A percentile compares a stretch with the other conserved stretches of the same genome.
phyloP scores from a whole-genome alignment of 2,113 vertebrate species.

The Zosterops hypoxanthus region DNA sequence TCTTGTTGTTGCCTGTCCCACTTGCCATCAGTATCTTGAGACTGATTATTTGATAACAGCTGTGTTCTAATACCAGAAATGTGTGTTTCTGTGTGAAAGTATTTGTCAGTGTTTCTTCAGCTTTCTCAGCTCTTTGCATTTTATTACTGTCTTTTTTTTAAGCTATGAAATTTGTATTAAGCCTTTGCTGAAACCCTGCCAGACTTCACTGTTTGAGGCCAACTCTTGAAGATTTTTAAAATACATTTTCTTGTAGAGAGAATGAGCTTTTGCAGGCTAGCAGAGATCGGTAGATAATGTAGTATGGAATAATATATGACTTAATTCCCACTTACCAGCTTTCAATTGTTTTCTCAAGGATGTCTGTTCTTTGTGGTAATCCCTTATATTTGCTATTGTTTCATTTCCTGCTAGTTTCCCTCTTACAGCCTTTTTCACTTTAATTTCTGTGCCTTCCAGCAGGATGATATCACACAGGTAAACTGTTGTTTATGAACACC shows the following conservation, averaged over 20 bases:
- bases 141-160: not conserved
- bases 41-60: not conserved
- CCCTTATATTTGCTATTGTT: constrained; percentile 53
- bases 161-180: not conserved
- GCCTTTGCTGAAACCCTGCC: not conserved
- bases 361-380: constrained; percentile 37
- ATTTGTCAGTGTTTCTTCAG: not conserved
- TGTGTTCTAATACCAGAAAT: not conserved
- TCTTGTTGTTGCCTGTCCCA: not conserved
- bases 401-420: constrained; percentile 49
- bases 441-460: constrained; percentile 68
- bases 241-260: not conserved
- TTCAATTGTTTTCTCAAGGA: not conserved
- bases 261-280: not conserved
- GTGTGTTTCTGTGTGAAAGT: not conserved
- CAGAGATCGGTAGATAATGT: not conserved
- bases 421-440: constrained; percentile 65
- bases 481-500: constrained; percentile 32
- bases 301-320: not conserved
- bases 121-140: not conserved
- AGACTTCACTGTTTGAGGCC: not conserved
- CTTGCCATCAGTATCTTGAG: not conserved
- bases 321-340: not conserved
- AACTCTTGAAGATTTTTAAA: not conserved
- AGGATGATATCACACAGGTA: constrained; percentile 66